phyloP scores from a whole-genome alignment of 2,888 invertebrate species.

The Agrochola circellaris region DNA sequence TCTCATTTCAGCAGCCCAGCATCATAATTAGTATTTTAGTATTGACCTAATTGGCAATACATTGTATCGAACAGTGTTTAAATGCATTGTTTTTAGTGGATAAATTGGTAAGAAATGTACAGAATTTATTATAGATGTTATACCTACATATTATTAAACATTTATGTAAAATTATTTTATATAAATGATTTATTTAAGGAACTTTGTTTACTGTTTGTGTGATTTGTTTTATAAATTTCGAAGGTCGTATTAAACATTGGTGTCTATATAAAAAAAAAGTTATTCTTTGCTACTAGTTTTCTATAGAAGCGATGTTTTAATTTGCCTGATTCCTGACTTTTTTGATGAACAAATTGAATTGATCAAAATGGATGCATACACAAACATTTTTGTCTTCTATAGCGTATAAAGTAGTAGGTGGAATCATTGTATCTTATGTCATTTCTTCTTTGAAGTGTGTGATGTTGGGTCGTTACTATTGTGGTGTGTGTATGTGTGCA shows the following conservation, averaged over 20 bases:
- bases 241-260: conserved; percentile 24
- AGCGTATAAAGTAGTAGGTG: conserved; percentile 37
- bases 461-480: conserved; percentile 45
- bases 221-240: conserved; percentile 39
- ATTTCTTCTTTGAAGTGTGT: conserved; percentile 20
- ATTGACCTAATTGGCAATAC: conserved; percentile 79
- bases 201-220: conserved; percentile 49
- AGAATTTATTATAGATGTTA: conserved; percentile 80
- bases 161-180: conserved; percentile 49
- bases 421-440: conserved; percentile 31
- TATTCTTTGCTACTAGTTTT: conserved; percentile 25
- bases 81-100: conserved; percentile 77
- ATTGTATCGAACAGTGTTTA: conserved; percentile 73
- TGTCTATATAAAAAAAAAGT: conserved; percentile 21
- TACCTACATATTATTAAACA: conserved; percentile 56
- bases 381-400: conserved; percentile 37
- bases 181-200: conserved; percentile 56
- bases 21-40: conserved; percentile 72
- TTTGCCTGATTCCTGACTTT: conserved; percentile 6
- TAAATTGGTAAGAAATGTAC: conserved; percentile 82
- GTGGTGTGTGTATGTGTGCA: conserved; percentile 84
- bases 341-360: conserved; percentile 28
- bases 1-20: conserved; percentile 83
- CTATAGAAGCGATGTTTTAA: conserved; percentile 37
- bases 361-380: conserved; percentile 32